These are phyloP conservation scores for Perccottus glenii DNA, from an alignment of 2,113 vertebrate genomes.

Conservation along the genomic window DNA sequence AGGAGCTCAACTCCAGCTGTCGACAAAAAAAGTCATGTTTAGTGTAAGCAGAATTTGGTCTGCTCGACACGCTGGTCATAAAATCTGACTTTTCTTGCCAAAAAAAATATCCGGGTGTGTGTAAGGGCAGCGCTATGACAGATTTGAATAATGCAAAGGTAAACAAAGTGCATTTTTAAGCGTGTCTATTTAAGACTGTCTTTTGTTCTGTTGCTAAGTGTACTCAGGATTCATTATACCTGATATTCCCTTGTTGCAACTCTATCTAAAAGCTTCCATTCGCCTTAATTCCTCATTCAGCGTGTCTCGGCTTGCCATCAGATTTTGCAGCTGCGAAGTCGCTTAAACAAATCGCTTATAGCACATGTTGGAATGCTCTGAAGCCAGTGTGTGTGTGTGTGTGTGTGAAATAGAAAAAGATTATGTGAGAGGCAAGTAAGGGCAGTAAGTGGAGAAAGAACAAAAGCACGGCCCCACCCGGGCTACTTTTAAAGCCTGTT, in stretches of 20 bases:
- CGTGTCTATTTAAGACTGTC: neutral
- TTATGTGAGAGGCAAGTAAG: constrained; percentile 1
- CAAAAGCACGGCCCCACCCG: neutral
- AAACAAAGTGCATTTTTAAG: constrained; percentile 12
- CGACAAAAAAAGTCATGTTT: neutral
- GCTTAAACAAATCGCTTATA: constrained; percentile 13
- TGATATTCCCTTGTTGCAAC: neutral
- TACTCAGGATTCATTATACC: constrained; percentile 13
- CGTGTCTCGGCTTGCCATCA: neutral
- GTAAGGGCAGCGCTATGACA: neutral
- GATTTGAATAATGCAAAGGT: constrained; percentile 15
- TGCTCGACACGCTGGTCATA: neutral
- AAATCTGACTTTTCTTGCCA: constrained; percentile 14
- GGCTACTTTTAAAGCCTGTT: neutral
- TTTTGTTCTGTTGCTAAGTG: constrained; percentile 3
- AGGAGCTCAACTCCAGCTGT: constrained; percentile 20
- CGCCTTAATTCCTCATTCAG: constrained; percentile 2
- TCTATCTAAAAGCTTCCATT: constrained; percentile 4
- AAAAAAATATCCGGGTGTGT: constrained; percentile 3
- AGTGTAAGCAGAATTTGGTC: constrained; percentile 2
- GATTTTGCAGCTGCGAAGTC: constrained; percentile 2
- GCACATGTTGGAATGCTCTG: constrained; percentile 23
- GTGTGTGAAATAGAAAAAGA: constrained; percentile 15
- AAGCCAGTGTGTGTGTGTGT: neutral
- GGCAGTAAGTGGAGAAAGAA: neutral